Conservation (phyloP, 2,113 vertebrate species). For the Phylloscopus trochilus region DNA sequence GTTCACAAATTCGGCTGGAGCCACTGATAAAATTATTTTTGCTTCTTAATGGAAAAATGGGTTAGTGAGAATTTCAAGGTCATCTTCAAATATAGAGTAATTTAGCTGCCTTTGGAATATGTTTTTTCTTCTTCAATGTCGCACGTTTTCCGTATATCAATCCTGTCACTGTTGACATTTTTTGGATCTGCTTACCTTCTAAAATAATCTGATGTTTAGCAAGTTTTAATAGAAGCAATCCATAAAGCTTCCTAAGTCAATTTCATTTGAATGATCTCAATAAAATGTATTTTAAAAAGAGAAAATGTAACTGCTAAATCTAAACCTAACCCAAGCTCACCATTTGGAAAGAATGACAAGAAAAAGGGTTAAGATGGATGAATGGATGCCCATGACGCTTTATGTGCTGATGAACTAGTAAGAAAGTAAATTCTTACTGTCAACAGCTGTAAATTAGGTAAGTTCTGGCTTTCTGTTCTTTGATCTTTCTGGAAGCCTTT, state of each 20-base stretch:
- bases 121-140: neutral
- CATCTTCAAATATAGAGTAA: neutral
- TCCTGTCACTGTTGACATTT: neutral
- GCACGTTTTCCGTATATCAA: neutral
- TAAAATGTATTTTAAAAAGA: neutral
- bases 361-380: neutral
- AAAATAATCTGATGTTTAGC: neutral
- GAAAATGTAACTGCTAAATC: neutral
- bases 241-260: neutral
- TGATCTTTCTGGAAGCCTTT: neutral
- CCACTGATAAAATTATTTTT: neutral
- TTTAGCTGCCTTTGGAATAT: neutral
- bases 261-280: neutral
- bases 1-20: neutral
- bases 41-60: neutral
- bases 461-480: neutral
- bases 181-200: neutral
- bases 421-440: slow-evolving; percentile 7
- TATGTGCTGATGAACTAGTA: neutral
- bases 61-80: neutral
- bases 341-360: neutral
- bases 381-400: neutral
- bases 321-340: neutral
- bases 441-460: neutral
- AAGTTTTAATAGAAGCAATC: neutral